These are phyloP conservation scores for Polymixis lichenea DNA, from an alignment of 2,888 invertebrate species.

Conservation along the genomic window DNA sequence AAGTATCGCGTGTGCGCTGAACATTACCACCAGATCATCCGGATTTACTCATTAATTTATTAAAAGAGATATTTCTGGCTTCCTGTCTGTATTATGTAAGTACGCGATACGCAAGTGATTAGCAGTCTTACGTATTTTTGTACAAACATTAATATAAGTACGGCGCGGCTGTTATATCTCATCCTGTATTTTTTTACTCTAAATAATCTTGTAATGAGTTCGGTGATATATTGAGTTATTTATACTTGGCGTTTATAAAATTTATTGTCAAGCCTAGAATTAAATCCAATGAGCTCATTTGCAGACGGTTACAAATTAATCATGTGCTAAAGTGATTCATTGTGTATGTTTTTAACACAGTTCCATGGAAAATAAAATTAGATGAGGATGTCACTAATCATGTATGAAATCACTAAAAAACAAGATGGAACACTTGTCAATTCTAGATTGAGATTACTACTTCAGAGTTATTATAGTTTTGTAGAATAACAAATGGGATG, in stretches of 20 bases:
- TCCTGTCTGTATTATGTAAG: slow-evolving; percentile 67
- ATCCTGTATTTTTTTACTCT: slow-evolving; percentile 57
- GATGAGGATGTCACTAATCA: slow-evolving; percentile 10
- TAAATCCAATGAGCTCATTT: slow-evolving; percentile 55
- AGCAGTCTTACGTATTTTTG: slow-evolving; percentile 58
- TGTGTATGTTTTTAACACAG: slow-evolving; percentile 37
- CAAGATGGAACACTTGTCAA: neutral
- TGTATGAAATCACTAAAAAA: slow-evolving; percentile 3
- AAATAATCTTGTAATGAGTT: slow-evolving; percentile 63
- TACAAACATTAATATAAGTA: slow-evolving; percentile 60
- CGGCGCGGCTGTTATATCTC: slow-evolving; percentile 62
- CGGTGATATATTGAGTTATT: slow-evolving; percentile 63
- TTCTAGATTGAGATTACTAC: neutral
- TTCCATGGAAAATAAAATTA: slow-evolving; percentile 23
- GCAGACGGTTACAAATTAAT: slow-evolving; percentile 59
- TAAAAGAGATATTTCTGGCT: slow-evolving; percentile 72
- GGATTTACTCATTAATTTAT: slow-evolving; percentile 74
- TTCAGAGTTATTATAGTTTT: neutral
- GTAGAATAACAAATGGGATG: neutral
- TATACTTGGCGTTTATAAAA: slow-evolving; percentile 56
- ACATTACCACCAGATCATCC: slow-evolving; percentile 58
- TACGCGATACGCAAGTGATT: slow-evolving; percentile 52
- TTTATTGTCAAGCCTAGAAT: slow-evolving; percentile 60
- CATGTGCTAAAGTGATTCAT: slow-evolving; percentile 57
- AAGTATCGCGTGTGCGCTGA: slow-evolving; percentile 13